Evolutionary conservation across 1,140 invertebrate species (phyloP), one percentile per base, ranked within the genome.

Genomic region (Tyrophagus putrescentiae): DNA sequence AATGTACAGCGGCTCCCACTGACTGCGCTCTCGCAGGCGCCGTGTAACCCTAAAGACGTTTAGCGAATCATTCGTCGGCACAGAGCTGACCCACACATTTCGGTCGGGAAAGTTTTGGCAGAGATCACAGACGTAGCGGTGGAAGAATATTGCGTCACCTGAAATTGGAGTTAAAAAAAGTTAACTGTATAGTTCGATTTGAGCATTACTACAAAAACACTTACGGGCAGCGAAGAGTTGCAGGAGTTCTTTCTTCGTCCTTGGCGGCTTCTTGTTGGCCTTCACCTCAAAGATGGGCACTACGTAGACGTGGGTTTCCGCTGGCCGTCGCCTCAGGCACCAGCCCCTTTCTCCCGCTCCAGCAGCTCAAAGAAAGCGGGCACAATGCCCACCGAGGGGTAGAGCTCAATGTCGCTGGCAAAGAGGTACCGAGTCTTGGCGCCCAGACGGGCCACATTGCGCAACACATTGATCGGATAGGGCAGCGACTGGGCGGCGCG

Each of bases 51-150:
- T 82, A 70, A 90, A 91, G 9, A 91, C 80, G 64, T 82, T 80
- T 60, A 92, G 73, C 79, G 64, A 65, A 60, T 57, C 57, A 33
- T 65, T 64, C 18, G 84, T 79, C 31, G 78, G 66, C 82, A 27
- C 27, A 6, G n/a, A 33, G 11, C 62, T 44, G n/a, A 68, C 11
- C 67, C 67, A 68, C n/a, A 61, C 13, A 34, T 63, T 48, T 0
- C 66, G 84, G 69, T 7, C 82, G 1, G 89, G 88, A 57, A 92
- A 84, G 41, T 83, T 85, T 68, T 93, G 89, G 69, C 89, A 93
- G 41, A 81, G 81, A 9, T 86, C 78, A 67, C 88, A 93, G 1
- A 92, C 78, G 66, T 84, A 85, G 70, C 91, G 87, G 70, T 93
- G 89, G 70, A 93, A 93, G 13, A 87, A 86, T 66, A 92, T 85